Evolutionary conservation across 2,797 vertebrate species (phyloP).

Genomic region (Pipistrellus pygmaeus): DNA sequence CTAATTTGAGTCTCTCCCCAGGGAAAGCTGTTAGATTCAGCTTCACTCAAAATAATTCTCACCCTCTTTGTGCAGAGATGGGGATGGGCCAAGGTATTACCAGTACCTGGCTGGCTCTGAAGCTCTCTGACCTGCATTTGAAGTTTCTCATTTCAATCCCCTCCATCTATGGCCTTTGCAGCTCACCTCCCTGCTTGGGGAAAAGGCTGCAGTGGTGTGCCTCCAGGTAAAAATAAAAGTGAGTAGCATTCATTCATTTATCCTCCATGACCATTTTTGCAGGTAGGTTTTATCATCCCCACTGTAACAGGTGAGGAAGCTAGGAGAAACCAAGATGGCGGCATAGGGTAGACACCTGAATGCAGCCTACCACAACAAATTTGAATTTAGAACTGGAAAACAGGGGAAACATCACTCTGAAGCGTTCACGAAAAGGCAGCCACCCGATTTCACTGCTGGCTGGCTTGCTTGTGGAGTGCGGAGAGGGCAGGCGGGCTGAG

Average conservation of each 20-base stretch:
- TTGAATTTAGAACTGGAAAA: too few species aligned
- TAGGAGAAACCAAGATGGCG: not conserved
- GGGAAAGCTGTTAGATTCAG: slow-evolving; percentile 1
- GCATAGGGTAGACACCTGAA: too few species aligned
- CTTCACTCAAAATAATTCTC: slow-evolving; percentile 5
- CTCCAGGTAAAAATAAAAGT: not conserved
- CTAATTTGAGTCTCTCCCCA: slow-evolving; percentile 35
- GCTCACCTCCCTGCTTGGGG: not conserved
- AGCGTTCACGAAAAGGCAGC: too few species aligned
- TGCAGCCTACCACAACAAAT: too few species aligned
- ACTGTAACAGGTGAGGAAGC: not conserved
- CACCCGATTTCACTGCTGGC: too few species aligned
- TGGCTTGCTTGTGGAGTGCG: too few species aligned
- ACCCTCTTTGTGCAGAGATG: not conserved
- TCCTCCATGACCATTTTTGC: not conserved
- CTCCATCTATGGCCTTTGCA: accelerated
- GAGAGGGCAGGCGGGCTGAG: too few species aligned
- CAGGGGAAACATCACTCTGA: too few species aligned
- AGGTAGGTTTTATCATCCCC: not conserved
- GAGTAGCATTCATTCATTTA: not conserved
- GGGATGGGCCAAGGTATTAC: not conserved
- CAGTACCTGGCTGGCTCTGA: not conserved
- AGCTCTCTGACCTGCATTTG: not conserved
- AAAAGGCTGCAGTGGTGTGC: not conserved
- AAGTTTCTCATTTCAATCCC: not conserved